phyloP scores from a whole-genome alignment of 2,113 vertebrate genomes.

The Sapayoa aenigma region DNA sequence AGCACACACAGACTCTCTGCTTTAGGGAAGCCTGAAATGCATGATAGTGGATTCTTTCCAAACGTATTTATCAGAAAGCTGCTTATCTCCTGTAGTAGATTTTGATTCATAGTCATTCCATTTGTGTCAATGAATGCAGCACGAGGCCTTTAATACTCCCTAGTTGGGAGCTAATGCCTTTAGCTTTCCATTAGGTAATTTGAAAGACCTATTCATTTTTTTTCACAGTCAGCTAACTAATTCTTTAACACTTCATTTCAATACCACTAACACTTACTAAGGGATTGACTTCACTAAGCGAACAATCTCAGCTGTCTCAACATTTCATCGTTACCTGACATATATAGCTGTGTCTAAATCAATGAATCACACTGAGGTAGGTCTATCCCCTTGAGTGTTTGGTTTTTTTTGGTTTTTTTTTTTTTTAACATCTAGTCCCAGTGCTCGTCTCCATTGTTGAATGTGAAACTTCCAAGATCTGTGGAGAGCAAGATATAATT shows the following conservation, averaged over 20 bases:
- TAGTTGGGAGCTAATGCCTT: slow-evolving; percentile 49
- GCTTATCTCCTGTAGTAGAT: slow-evolving; percentile 30
- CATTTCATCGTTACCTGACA: slow-evolving; percentile 52
- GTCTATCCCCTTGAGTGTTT: slow-evolving; percentile 1
- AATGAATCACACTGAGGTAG: slow-evolving; percentile 24
- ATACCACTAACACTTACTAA: slow-evolving; percentile 52
- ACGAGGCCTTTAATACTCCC: slow-evolving; percentile 53
- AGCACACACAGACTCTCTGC: background rate
- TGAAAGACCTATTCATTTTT: slow-evolving; percentile 55
- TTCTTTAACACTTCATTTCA: slow-evolving; percentile 59
- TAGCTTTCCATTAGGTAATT: slow-evolving; percentile 62
- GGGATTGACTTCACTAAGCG: slow-evolving; percentile 55
- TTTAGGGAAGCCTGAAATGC: slow-evolving; percentile 8
- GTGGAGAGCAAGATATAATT: background rate
- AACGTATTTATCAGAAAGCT: background rate
- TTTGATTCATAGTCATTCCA: slow-evolving; percentile 41
- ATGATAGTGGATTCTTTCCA: background rate
- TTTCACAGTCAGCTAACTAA: slow-evolving; percentile 56
- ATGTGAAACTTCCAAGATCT: background rate
- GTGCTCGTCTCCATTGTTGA: background rate
- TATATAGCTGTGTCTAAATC: slow-evolving; percentile 21
- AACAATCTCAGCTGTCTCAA: slow-evolving; percentile 61
- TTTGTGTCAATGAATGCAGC: slow-evolving; percentile 23
- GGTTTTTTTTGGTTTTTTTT: no score
- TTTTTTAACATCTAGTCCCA: background rate